Percentiles rank a stretch among this genome's conserved stretches.
Evolutionary conservation across 2,113 vertebrate genomes (phyloP).

Genomic region (Brachirus orientalis): DNA sequence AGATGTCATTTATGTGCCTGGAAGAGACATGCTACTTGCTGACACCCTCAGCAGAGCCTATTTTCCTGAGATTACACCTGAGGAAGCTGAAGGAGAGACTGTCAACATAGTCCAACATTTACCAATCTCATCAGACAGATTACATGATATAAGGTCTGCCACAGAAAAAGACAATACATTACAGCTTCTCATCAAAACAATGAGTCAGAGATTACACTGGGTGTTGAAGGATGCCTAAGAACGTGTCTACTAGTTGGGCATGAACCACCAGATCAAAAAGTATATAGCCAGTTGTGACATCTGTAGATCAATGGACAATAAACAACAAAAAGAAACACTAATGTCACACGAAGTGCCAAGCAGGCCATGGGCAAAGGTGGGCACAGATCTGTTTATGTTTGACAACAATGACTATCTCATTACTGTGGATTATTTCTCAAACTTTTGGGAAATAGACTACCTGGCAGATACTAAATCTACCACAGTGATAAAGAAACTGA

Average conservation of each 20-base stretch:
- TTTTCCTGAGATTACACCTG: neutral
- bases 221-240: neutral
- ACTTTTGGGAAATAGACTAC: neutral
- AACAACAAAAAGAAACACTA: conserved; percentile 1
- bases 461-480: neutral
- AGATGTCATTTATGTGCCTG: conserved; percentile 4
- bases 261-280: neutral
- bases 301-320: neutral
- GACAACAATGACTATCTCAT: neutral
- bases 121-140: conserved; percentile 5
- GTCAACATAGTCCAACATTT: conserved; percentile 3
- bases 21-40: conserved; percentile 6
- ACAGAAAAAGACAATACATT: neutral
- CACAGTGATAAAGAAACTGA: neutral
- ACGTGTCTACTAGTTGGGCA: neutral
- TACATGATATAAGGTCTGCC: neutral
- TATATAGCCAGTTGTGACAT: neutral
- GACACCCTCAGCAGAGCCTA: conserved; percentile 14
- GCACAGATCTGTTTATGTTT: neutral
- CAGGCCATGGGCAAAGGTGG: neutral
- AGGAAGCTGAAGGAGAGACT: neutral
- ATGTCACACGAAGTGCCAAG: neutral
- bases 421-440: neutral
- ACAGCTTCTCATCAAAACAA: neutral
- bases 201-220: neutral